Percentiles rank a stretch among this genome's conserved stretches.
These are phyloP conservation scores for Lucilia sericata DNA, from an alignment of 1,140 invertebrate species.

Conservation along the genomic window DNA sequence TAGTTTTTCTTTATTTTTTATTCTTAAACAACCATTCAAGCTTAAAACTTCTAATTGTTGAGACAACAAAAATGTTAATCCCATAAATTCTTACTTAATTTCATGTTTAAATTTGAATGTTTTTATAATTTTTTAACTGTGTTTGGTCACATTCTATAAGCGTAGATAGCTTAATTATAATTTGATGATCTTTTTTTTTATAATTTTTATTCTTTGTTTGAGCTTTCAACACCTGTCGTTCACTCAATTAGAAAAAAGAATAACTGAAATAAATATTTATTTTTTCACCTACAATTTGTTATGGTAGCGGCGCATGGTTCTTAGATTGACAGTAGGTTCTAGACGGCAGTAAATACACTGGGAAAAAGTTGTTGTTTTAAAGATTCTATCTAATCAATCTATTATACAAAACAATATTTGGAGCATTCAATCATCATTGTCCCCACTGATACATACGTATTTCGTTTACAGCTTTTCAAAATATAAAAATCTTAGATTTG, in stretches of 20 bases:
- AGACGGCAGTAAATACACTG: not conserved
- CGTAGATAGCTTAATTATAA: conserved; percentile 3
- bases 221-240: conserved; percentile 16
- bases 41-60: conserved; percentile 1
- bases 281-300: conserved; percentile 26
- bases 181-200: not conserved
- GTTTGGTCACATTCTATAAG: not conserved
- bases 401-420: no score
- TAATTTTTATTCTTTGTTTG: not conserved
- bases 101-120: not conserved
- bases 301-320: not conserved
- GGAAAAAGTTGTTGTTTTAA: not conserved
- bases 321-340: not conserved
- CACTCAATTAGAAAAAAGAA: conserved; percentile 17
- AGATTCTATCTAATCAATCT: no score
- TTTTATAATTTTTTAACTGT: not conserved
- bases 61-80: not conserved
- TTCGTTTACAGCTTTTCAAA: no score
- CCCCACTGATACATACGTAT: no score
- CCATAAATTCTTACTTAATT: not conserved
- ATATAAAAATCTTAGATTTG: no score
- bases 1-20: not conserved
- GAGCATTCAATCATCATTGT: no score
- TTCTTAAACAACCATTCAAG: not conserved
- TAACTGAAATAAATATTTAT: conserved; percentile 1